Evolutionary conservation across 92 coral and sea anemone species (phyloP).

Genomic region (Bergia puertoricense): DNA sequence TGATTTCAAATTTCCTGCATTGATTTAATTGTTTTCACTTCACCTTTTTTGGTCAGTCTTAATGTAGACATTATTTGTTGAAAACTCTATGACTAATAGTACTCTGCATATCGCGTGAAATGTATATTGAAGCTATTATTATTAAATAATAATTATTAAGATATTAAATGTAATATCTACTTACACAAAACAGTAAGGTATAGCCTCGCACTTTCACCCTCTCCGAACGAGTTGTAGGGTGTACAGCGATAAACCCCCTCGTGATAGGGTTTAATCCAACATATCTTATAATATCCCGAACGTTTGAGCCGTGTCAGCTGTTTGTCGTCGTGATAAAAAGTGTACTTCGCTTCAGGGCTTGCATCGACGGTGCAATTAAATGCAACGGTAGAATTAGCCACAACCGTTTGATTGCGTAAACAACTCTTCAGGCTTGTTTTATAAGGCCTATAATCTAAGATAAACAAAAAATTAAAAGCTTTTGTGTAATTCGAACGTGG

Average conservation of each 20-base stretch:
- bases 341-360: constrained; percentile 3
- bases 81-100: too few species aligned
- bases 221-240: constrained; percentile 7
- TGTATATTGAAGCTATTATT: too few species aligned
- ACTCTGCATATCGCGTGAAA: too few species aligned
- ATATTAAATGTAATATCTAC: not conserved
- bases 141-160: too few species aligned
- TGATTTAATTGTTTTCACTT: too few species aligned
- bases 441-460: constrained; percentile 9
- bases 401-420: not conserved
- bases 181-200: constrained; percentile 10
- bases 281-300: constrained; percentile 27
- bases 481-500: too few species aligned
- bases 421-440: constrained; percentile 4
- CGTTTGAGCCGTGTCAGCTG: constrained; percentile 20
- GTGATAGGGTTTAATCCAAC: constrained; percentile 10
- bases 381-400: not conserved
- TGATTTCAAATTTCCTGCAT: too few species aligned
- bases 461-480: too few species aligned
- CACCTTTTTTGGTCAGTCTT: too few species aligned
- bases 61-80: too few species aligned
- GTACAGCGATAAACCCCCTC: constrained; percentile 15
- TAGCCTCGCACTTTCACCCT: constrained; percentile 11
- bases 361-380: constrained; percentile 14
- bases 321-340: constrained; percentile 3